Evolutionary conservation across 2,797 vertebrate species (phyloP), one percentile per base, ranked within the genome.

Genomic region (Trematomus bernacchii): DNA sequence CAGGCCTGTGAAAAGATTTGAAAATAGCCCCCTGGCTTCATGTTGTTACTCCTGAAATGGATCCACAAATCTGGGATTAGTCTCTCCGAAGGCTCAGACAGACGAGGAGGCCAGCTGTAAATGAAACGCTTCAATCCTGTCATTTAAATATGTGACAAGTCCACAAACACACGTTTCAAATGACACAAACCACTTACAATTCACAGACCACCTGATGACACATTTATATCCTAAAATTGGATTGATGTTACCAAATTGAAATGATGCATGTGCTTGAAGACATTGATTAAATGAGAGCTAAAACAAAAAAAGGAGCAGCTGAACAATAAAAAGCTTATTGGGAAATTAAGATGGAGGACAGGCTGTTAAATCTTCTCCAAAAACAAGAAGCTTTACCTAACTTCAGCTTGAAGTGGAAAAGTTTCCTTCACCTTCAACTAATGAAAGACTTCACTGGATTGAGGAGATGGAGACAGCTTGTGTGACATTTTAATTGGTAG

Each of bases 51-150:
- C 80, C 78, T 86, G 74, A 87, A 91, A 90, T 78, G 67, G 74
- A 86, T 82, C 76, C 82, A 78, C 75, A 84, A 86, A 90, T 89
- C 84, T 89, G 79, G 82, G 87, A 87, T 89, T 91, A 88, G 76
- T 85, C 73, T 84, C 77, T 75, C 51, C 82, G 60, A 61, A 63
- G 70, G 67, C 86, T 71, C 70, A 82, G 50, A 51, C 72, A 62
- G 64, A 77, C 46, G 65, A 77, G 52, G 65, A 64, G 73, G 68
- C 66, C 59, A 18, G 50, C 6, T 76, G 65, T 51, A 70, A 77
- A 57, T 60, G 44, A 63, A 55, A 19, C 1, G n/a, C 75, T 47
- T 65, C 61, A 55, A 54, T 74, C 40, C 30, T 73, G 3, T 18
- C 57, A 37, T 60, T 79, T 51, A 60, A 33, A 59, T 48, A 30